Base-by-base conservation (phyloP, 1,140 invertebrate genomes). In the Intoshia linei region DNA sequence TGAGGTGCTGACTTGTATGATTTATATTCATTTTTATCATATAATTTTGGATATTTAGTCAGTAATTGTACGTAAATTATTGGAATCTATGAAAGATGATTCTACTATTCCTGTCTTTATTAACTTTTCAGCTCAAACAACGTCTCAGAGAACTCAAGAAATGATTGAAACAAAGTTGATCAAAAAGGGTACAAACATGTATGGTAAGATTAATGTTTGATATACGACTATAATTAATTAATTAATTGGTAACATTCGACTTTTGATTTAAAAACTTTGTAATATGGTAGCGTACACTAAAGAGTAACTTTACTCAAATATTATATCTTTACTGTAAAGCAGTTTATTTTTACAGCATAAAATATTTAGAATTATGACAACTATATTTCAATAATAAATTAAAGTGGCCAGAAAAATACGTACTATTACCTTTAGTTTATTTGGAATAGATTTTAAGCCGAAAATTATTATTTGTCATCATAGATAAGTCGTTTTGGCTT, bases 51-150 rank as follows among this genome's bases (percentile, higher is more conserved):
- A 32, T n/a, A n/a, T 46, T 25, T 43, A 57, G 63, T 73, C 73
- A 7, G 69, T 75, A 1, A 66, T 78, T 35, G 72, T 73, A 1
- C 68, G 71, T 47, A 65, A 66, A 21, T 81, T 20, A 67, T 67
- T 22, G 64, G 61, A 13, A 62, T 78, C 32, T 51, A 63, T 17
- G 51, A 64, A 2, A 58, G 62, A 10, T 65, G 64, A 4, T 48
- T 53, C 10, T 73, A 69, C 48, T n/a, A 64, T 75, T 13, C 68
- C 73, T 0, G 62, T 73, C 3, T 69, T 69, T 39, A 61, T 81
- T 4, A 77, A 76, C 48, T 78, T 79, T 55, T 78, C 74, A 0
- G 74, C 74, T 0, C 74, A 78, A 58, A 81, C 74, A 0, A 73
- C 67, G 46, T 77, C 73, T 43, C 47, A 48, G 31, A 43, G 56